These are phyloP conservation scores for Catharus ustulatus DNA, from an alignment of 2,797 vertebrate species.

Conservation along the genomic window DNA sequence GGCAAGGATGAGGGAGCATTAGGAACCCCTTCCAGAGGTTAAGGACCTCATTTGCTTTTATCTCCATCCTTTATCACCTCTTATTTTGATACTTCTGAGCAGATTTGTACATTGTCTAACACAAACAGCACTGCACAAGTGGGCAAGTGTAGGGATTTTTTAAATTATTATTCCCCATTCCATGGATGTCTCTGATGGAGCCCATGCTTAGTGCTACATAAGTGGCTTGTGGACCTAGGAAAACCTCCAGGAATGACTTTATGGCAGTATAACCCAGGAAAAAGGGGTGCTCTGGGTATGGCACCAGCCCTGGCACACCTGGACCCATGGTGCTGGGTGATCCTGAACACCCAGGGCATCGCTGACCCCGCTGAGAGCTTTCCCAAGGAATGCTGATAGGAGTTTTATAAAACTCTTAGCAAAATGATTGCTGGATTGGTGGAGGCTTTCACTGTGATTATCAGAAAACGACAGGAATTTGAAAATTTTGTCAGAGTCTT, in stretches of 20 bases:
- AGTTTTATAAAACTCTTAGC: accelerated
- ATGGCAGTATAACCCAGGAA: not conserved
- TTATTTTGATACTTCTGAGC: not conserved
- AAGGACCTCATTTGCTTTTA: not conserved
- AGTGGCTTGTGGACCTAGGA: not conserved
- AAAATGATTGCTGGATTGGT: not conserved
- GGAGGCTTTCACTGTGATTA: not conserved
- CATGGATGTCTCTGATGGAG: not conserved
- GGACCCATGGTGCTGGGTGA: accelerated
- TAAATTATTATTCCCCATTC: not conserved
- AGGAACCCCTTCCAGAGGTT: not conserved
- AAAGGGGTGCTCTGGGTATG: not conserved
- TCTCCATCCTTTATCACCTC: not conserved
- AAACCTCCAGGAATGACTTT: not conserved
- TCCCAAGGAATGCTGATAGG: not conserved
- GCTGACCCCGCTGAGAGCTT: not conserved
- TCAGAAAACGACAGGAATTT: not conserved
- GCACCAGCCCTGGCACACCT: not conserved
- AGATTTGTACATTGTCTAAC: not conserved
- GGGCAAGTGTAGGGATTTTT: not conserved
- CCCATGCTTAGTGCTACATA: not conserved
- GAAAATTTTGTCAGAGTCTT: not conserved
- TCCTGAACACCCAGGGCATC: not conserved
- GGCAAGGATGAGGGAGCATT: not conserved
- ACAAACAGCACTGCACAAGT: not conserved